Conservation (phyloP, 2,113 vertebrate species). For the Cyrtonyx montezumae region DNA sequence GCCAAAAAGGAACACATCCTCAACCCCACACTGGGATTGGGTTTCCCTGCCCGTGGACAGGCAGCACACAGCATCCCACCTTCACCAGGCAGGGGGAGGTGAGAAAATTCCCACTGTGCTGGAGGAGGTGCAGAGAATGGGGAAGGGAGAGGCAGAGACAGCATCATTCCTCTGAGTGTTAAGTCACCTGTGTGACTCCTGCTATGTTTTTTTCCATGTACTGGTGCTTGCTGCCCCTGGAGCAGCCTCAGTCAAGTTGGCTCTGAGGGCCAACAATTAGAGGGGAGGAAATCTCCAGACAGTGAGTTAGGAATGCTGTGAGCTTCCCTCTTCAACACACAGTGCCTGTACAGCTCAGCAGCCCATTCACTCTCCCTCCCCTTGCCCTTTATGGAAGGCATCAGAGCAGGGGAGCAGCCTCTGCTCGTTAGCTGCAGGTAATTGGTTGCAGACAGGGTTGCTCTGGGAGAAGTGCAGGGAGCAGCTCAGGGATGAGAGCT, state of each 20-base stretch:
- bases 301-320: neutral
- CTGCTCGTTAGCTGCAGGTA: neutral
- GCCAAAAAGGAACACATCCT: neutral
- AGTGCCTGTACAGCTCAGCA: neutral
- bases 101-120: slow-evolving; percentile 17
- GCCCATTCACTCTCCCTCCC: neutral
- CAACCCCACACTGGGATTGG: neutral
- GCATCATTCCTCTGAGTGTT: neutral
- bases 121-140: neutral
- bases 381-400: accelerated
- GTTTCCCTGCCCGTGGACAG: neutral
- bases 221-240: accelerated
- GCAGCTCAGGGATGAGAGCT: neutral
- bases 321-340: neutral
- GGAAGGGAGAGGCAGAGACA: neutral
- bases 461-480: neutral
- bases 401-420: accelerated
- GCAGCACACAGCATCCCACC: neutral
- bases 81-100: neutral
- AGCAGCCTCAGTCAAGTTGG: neutral
- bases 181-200: neutral
- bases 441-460: neutral
- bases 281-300: neutral
- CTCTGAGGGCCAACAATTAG: neutral
- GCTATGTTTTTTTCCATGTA: accelerated